Base-by-base conservation (phyloP, 1,140 invertebrate species). In the Drosophila novamexicana region DNA sequence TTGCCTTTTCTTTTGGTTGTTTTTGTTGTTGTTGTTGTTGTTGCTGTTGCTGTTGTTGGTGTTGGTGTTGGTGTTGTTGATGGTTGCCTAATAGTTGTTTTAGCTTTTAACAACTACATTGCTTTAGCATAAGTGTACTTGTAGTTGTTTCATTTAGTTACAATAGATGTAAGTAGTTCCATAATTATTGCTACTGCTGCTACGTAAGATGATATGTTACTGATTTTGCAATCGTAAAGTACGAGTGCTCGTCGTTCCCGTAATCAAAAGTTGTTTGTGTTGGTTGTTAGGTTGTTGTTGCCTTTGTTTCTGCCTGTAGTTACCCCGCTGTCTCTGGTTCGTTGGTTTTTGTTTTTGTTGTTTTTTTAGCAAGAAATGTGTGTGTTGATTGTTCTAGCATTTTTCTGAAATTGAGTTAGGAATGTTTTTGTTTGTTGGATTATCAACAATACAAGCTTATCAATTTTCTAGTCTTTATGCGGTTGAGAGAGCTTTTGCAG, bases 381-480 rank as follows among this genome's bases (percentile, higher is more conserved):
- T 67, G 69, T 78, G 77, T 85, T 91, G 79, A 86, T 91, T 90
- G 86, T 90, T 90, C 86, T 91, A 91, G 88, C 88, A 91, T 78
- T 74, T 68, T 52, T 71, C 7, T 84, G 77, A 84, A 89, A 86
- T 76, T 77, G 81, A 71, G 65, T 77, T 79, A 86, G 82, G 83
- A 86, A 85, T 79, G 62, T 82, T 74, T 63, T 42, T 77, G 34
- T 63, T 65, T 47, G 50, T 54, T 39, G 52, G 6, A 22, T 10
- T 39, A 45, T 45, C 52, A 50, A 62, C 66, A 65, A 66, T 66
- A 49, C 56, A 69, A 54, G 64, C 64, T 65, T 66, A 49, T 37
- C 72, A 75, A 75, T 65, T 74, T 54, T 77, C 57, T 80, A 77
- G 82, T 90, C 75, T 90, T 89, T 74, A 32, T 45, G 76, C 72